These are phyloP conservation scores for Drosophila willistoni DNA, from an alignment of 1,140 invertebrate species.

Conservation along the genomic window DNA sequence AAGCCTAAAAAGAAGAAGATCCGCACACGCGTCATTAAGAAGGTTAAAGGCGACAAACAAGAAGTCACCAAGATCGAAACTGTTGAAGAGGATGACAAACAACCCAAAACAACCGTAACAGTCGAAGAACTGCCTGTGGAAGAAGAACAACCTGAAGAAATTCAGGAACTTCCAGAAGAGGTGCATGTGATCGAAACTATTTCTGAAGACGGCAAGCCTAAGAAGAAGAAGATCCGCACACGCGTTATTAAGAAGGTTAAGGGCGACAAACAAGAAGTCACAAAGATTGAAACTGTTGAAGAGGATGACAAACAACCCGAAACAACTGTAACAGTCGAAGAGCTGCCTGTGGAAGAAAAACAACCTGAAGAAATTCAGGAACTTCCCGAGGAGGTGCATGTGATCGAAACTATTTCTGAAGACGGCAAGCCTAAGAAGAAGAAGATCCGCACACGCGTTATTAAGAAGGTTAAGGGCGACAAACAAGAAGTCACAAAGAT, in stretches of 20 bases:
- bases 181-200: background rate
- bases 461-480: slow-evolving; percentile 13
- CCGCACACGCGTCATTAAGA: slow-evolving; percentile 9
- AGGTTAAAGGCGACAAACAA: slow-evolving; percentile 13
- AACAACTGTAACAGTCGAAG: background rate
- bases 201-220: background rate
- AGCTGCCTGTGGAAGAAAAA: background rate
- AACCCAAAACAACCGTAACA: background rate
- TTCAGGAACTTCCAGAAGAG: background rate
- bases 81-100: slow-evolving; percentile 7
- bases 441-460: slow-evolving; percentile 13
- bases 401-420: background rate
- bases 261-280: slow-evolving; percentile 12
- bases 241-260: slow-evolving; percentile 11
- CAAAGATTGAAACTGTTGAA: background rate
- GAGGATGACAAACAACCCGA: slow-evolving; percentile 2
- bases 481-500: slow-evolving; percentile 9
- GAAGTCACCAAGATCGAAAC: slow-evolving; percentile 13
- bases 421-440: slow-evolving; percentile 1
- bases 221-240: slow-evolving; percentile 14
- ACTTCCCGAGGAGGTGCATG: slow-evolving; percentile 5
- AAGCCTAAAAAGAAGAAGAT: background rate
- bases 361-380: slow-evolving; percentile 1
- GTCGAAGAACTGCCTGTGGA: background rate
- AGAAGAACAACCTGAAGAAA: slow-evolving; percentile 7